A percentile compares a stretch with the other conserved stretches of the same genome.
phyloP scores from a whole-genome alignment of 2,113 vertebrate species.

The Beaufortia kweichowensis region DNA sequence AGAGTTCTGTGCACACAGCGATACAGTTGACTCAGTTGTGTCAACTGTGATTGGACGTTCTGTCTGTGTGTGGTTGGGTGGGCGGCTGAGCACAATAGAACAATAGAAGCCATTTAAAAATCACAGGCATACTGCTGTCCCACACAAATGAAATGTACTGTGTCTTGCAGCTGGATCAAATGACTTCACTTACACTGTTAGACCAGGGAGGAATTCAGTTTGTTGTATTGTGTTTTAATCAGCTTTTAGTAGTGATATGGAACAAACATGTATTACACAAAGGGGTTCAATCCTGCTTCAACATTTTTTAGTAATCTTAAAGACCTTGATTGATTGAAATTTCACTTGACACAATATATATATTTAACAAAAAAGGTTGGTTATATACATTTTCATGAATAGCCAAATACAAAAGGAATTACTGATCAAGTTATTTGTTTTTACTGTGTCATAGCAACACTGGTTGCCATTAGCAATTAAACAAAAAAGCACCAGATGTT shows the following conservation, averaged over 20 bases:
- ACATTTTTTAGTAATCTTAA: too few relatives aligned
- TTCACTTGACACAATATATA: too few relatives aligned
- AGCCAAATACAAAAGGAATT: background rate
- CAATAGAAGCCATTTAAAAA: slow-evolving; percentile 30
- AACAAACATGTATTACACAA: too few relatives aligned
- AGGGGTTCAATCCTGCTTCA: too few relatives aligned
- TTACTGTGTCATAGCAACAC: background rate
- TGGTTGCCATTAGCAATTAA: background rate
- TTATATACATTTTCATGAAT: background rate
- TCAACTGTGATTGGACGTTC: background rate
- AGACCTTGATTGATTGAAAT: too few relatives aligned
- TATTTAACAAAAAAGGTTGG: too few relatives aligned
- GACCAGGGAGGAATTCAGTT: background rate
- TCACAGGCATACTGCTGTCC: slow-evolving; percentile 9
- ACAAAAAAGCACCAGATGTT: background rate
- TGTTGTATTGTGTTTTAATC: background rate
- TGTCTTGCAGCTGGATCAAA: slow-evolving; percentile 29
- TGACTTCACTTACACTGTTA: slow-evolving; percentile 19
- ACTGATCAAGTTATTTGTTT: background rate
- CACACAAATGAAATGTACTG: slow-evolving; percentile 19
- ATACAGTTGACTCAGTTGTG: background rate
- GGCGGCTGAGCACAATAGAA: background rate
- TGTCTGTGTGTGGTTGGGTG: background rate
- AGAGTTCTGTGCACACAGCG: background rate
- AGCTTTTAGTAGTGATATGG: background rate